Percentiles rank a stretch among this genome's conserved stretches.
phyloP scores from a whole-genome alignment of 2,113 vertebrate species.

The Rhinichthys klamathensis region DNA sequence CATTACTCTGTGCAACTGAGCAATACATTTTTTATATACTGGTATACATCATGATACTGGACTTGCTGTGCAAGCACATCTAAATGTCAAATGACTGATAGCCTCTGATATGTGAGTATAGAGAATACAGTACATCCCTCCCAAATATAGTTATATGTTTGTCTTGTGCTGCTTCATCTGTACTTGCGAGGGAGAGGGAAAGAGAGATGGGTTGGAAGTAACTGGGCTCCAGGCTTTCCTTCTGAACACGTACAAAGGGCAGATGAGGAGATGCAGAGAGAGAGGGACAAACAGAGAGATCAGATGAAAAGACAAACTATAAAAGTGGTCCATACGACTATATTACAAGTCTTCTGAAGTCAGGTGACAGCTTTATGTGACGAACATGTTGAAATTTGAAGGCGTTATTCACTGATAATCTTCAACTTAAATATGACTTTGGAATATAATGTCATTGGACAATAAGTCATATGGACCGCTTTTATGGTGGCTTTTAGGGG shows the following conservation, averaged over 20 bases:
- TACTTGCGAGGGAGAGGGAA: background rate
- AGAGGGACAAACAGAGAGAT: background rate
- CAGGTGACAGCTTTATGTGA: background rate
- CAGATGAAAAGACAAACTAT: background rate
- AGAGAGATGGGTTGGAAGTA: constrained; percentile 18
- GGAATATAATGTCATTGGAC: background rate
- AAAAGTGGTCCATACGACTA: background rate
- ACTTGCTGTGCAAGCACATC: constrained; percentile 28
- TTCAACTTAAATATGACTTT: background rate
- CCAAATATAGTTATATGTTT: constrained; percentile 23
- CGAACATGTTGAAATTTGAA: background rate
- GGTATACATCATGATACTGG: background rate
- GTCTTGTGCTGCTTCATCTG: background rate
- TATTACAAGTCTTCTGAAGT: background rate
- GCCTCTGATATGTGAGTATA: background rate
- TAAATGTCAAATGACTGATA: constrained; percentile 7
- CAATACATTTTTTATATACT: background rate
- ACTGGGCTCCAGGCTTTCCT: constrained; percentile 9
- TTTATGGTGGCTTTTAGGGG: too few species aligned
- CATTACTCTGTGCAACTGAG: background rate
- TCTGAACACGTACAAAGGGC: background rate
- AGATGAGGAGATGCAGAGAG: background rate
- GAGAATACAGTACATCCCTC: background rate
- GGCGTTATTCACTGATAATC: background rate
- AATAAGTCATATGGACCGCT: background rate